These are phyloP conservation scores for Tribolium freemani DNA, from an alignment of 2,888 invertebrate species.

Conservation along the genomic window DNA sequence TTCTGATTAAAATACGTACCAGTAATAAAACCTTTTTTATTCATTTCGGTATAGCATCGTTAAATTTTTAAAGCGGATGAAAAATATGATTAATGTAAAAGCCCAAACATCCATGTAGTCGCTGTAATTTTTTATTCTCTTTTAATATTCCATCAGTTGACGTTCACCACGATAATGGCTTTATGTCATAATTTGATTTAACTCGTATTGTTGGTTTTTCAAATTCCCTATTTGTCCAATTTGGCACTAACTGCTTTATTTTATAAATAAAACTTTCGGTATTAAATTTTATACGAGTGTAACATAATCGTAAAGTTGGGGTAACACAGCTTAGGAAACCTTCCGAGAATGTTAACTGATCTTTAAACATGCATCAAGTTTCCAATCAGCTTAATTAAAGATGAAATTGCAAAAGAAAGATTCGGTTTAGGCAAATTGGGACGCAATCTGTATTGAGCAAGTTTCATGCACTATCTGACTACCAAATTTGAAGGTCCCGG, in stretches of 20 bases:
- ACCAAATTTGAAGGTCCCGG: neutral
- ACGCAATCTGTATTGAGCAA: neutral
- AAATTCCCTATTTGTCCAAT: neutral
- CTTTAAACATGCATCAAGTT: neutral
- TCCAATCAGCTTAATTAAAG: neutral
- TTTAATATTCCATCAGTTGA: constrained; percentile 15
- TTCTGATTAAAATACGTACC: neutral
- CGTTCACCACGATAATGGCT: constrained; percentile 4
- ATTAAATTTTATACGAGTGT: neutral
- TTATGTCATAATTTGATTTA: constrained; percentile 18
- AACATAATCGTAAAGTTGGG: neutral
- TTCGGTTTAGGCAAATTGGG: neutral
- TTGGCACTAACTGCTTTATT: neutral
- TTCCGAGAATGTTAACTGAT: neutral
- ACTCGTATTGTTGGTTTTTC: neutral
- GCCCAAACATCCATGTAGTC: constrained; percentile 13
- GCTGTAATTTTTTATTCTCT: constrained; percentile 13
- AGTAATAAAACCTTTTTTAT: constrained; percentile 9
- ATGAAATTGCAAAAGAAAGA: neutral
- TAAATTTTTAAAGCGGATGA: constrained; percentile 19
- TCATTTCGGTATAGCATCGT: constrained; percentile 1
- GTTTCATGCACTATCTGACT: neutral
- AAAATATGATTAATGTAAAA: constrained; percentile 16
- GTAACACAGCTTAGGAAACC: neutral
- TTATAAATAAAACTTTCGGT: neutral